Evolutionary conservation across 2,113 vertebrate genomes (phyloP).

Genomic region (Centropus unirufus): DNA sequence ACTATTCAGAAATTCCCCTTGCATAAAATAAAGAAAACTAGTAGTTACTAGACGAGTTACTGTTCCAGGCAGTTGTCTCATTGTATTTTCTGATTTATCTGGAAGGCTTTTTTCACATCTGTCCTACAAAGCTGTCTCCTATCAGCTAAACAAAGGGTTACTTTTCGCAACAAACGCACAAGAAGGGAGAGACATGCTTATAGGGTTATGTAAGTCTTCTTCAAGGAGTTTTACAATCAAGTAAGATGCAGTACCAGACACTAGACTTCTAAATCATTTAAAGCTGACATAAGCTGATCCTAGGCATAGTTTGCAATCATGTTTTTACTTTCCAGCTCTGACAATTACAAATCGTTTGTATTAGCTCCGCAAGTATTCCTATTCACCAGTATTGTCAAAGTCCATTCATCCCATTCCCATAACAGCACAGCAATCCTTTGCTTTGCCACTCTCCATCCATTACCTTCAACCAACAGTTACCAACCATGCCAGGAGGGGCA

Average conservation of each 20-base stretch:
- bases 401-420: neutral
- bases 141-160: conserved; percentile 34
- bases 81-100: neutral
- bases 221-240: conserved; percentile 36
- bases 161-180: conserved; percentile 5
- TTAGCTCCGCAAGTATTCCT: conserved; percentile 7
- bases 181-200: neutral
- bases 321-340: conserved; percentile 43
- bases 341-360: conserved; percentile 55
- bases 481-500: neutral
- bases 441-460: neutral
- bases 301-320: conserved; percentile 17
- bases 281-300: conserved; percentile 51
- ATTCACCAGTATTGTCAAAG: conserved; percentile 9
- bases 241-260: conserved; percentile 33
- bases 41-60: neutral
- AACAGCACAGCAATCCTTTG: neutral
- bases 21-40: neutral
- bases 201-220: neutral
- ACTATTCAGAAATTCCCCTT: neutral
- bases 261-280: conserved; percentile 62
- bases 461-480: neutral
- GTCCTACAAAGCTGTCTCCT: conserved; percentile 4
- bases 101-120: neutral
- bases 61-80: neutral